phyloP scores from a whole-genome alignment of 2,113 vertebrate species.

The Albula goreensis region DNA sequence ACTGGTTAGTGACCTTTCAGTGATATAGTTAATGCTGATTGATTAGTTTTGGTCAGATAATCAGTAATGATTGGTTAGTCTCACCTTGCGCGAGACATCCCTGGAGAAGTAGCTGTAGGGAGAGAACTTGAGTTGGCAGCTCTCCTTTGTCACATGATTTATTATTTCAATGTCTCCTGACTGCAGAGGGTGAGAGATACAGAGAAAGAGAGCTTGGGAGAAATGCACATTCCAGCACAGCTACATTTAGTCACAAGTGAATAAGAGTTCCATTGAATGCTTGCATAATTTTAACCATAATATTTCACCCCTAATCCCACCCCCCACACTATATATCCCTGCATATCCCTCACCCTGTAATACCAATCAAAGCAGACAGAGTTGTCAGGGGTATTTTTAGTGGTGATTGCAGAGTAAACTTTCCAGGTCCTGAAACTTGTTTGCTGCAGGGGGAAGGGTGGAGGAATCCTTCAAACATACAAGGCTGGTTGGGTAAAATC shows the following conservation, averaged over 20 bases:
- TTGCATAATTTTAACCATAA: no score
- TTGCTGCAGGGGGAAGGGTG: not conserved
- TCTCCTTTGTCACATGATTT: constrained; percentile 88
- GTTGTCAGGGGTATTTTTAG: constrained; percentile 38
- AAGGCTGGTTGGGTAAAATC: constrained; percentile 46
- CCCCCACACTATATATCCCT: no score
- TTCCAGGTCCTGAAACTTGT: constrained; percentile 38
- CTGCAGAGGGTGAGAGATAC: constrained; percentile 60
- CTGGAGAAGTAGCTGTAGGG: constrained; percentile 98
- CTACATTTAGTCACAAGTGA: no score
- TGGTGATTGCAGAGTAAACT: constrained; percentile 46
- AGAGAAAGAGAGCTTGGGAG: not conserved
- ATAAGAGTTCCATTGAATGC: no score
- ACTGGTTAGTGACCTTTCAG: no score
- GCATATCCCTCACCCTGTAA: no score
- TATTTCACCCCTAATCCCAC: no score
- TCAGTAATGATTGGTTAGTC: constrained; percentile 11
- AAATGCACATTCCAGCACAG: no score
- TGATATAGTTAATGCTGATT: no score
- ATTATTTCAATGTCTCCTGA: constrained; percentile 92
- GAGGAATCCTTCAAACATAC: constrained; percentile 35
- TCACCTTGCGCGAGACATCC: constrained; percentile 88
- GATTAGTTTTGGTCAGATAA: no score
- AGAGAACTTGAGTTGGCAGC: constrained; percentile 91
- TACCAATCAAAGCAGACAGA: constrained; percentile 41